Base-by-base conservation (phyloP, 1,140 invertebrate species). In the Polypedilum vanderplanki region DNA sequence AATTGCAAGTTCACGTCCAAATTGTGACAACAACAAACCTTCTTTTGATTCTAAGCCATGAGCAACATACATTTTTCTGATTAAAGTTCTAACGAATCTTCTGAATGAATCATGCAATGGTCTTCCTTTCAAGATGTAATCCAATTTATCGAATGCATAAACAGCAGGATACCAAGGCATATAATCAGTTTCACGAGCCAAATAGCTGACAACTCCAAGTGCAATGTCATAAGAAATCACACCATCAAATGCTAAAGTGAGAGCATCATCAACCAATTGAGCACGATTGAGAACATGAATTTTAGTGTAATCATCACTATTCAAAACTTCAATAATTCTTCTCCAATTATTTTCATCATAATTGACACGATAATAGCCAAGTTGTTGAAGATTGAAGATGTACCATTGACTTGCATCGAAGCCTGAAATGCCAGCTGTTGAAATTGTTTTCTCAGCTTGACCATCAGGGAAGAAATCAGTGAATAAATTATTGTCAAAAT, bases 251-350 rank as follows among this genome's bases (percentile, higher is more conserved):
- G 89, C 89, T 70, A 93, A 84, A 77, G 88, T 88, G 74, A 90
- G 88, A 1, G 89, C 84, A 81, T 95, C 93, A 78, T 94, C 90
- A 1, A 95, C 80, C 0, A 94, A 82, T 78, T 94, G 91, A 0
- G 90, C 92, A 75, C 92, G 83, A 83, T 93, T 95, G 4, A 90
- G 81, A 0, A 86, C 78, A 73, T 90, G 85, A 76, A 95, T 91
- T 1, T 77, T 79, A 1, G 79, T 77, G 77, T 85, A 85, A 33
- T 83, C 77, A 0, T 77, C 75, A 22, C 76, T 78, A 0, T 77
- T 76, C 8, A 90, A 76, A 7, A 83, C 84, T 1, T 75, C 74
- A 0, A 81, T 80, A 7, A 89, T 79, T 1, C 82, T 81, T 2
- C 78, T 46, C 84, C 87, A 87, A 76, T 88, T 87, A 1, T 80